Base-by-base conservation (phyloP, 2,888 invertebrate species). In the Drosophila cracens region DNA sequence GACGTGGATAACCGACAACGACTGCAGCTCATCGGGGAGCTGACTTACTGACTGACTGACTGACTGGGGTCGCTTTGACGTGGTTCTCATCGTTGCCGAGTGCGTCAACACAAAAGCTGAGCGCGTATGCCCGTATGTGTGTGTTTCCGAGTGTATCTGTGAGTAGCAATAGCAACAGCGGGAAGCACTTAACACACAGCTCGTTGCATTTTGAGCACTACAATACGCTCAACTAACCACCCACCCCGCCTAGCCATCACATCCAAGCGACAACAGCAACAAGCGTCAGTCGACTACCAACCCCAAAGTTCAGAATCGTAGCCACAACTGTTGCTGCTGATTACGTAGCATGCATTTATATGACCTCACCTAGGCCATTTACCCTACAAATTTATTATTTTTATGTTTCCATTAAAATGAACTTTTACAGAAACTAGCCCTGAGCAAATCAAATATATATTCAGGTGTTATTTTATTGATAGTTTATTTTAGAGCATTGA, bases 71-170 rank as follows among this genome's bases (percentile, higher is more conserved):
- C 40, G 79, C 54, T 76, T 73, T 78, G 63, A 59, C 63, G 49
- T 51, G 64, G 67, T 66, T 81, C 79, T 76, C 72, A 64, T 64
- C 63, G 64, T 61, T 10, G 66, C 59, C 63, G 72, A 79, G 71
- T 89, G 81, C 89, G 87, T 85, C 84, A 83, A 76, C 67, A 79
- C 84, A 87, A 86, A 83, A 83, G 75, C 84, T 74, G 69, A 68
- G 75, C 72, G 78, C 54, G 61, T 74, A 38, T 72, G 60, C 48
- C 58, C 60, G 69, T 57, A 27, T 31, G 29, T 64, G 56, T 54
- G 65, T 66, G 66, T 67, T 70, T 87, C 70, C 48, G 62, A 25
- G 63, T 57, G 40, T 34, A 38, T 65, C 54, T 57, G 65, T 70
- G 64, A 69, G 68, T 84, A 74, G 49, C 66, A 76, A 64, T 65